Conservation (phyloP, 2,113 vertebrate genomes). For the Alethe castanea region DNA sequence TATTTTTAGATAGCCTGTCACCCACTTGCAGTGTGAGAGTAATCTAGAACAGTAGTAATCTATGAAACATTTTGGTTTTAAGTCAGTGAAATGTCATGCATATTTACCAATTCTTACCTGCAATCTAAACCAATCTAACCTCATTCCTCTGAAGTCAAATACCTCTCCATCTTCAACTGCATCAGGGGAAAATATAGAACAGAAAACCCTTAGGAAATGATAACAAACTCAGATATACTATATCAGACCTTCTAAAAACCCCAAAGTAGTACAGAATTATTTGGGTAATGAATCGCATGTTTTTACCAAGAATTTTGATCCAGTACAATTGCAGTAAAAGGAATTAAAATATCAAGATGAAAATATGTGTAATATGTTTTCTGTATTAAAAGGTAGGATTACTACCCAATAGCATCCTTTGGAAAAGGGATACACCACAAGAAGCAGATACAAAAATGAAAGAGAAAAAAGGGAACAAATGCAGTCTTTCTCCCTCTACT, state of each 20-base stretch:
- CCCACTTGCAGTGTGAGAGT: not conserved
- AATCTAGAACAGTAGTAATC: not conserved
- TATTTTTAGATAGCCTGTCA: not conserved
- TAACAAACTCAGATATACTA: not conserved
- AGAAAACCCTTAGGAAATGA: not conserved
- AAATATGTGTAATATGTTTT: not conserved
- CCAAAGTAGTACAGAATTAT: not conserved
- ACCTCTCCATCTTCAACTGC: constrained; percentile 98
- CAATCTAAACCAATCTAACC: constrained; percentile 97
- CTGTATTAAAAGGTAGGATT: not conserved
- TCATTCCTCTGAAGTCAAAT: constrained; percentile 99
- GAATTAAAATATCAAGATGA: not conserved
- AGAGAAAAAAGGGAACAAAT: not conserved
- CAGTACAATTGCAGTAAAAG: not conserved
- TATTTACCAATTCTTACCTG: constrained; percentile 79
- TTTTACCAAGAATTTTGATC: not conserved
- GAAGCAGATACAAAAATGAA: accelerated
- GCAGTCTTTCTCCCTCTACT: not conserved
- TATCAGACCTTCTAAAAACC: not conserved
- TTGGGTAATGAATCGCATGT: not conserved
- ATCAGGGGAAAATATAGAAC: constrained; percentile 33
- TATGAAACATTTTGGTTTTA: not conserved
- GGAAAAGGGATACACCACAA: not conserved
- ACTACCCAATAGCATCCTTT: not conserved
- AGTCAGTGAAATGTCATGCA: accelerated